A percentile compares a stretch with the other conserved stretches of the same genome.
Conservation (phyloP, 1,140 invertebrate species). For the Grapholita molesta region DNA sequence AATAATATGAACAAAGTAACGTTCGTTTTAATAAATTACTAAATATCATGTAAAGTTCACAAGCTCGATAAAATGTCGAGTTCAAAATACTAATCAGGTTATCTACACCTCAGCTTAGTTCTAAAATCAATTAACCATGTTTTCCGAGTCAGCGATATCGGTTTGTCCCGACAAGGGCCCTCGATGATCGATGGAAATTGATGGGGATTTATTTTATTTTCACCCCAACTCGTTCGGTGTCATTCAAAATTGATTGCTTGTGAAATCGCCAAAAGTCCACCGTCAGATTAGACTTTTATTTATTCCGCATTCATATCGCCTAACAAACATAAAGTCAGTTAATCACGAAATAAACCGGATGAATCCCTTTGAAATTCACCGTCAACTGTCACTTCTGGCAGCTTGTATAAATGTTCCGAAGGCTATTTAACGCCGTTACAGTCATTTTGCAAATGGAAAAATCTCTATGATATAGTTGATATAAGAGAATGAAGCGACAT, state of each 20-base stretch:
- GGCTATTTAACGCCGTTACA: not conserved
- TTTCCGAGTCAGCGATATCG: conserved; percentile 41
- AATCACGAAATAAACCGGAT: not conserved
- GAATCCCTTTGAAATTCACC: conserved; percentile 3
- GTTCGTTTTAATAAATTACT: too few relatives aligned
- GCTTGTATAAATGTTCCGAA: not conserved
- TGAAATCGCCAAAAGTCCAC: conserved; percentile 40
- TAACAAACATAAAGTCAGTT: not conserved
- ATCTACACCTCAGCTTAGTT: conserved; percentile 25
- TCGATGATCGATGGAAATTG: conserved; percentile 55
- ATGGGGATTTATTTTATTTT: conserved; percentile 51
- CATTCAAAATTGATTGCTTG: conserved; percentile 57
- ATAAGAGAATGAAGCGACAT: not conserved
- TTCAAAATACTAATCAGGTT: too few relatives aligned
- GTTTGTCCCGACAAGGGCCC: conserved; percentile 38
- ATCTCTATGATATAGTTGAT: not conserved
- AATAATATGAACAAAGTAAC: too few relatives aligned
- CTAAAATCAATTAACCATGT: conserved; percentile 50
- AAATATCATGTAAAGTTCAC: too few relatives aligned
- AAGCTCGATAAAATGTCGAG: too few relatives aligned
- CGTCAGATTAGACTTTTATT: conserved; percentile 25
- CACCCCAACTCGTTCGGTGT: conserved; percentile 43
- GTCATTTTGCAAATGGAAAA: not conserved
- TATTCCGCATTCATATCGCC: conserved; percentile 9
- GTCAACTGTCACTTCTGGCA: not conserved